Evolutionary conservation across 1,140 invertebrate genomes (phyloP).

Genomic region (Potamilus streckersoni): DNA sequence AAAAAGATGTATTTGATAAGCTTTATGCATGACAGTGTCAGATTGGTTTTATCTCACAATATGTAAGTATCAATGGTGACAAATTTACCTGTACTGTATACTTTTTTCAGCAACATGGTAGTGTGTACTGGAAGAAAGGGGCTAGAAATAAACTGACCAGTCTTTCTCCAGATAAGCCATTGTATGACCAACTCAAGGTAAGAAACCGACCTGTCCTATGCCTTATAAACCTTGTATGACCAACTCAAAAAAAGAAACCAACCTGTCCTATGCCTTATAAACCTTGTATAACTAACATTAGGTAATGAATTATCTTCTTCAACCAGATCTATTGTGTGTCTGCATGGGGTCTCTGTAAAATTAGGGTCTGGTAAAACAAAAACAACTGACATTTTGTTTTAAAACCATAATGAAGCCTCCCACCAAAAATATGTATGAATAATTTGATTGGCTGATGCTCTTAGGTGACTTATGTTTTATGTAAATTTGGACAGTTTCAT

Average conservation of each 20-base stretch:
- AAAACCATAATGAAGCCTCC: not conserved
- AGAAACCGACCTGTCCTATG: conserved; percentile 76
- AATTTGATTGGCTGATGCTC: too few relatives aligned
- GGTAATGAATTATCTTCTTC: conserved; percentile 40
- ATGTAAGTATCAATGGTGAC: too few relatives aligned
- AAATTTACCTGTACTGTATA: not conserved
- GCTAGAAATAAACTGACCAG: conserved; percentile 75
- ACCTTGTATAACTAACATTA: conserved; percentile 86
- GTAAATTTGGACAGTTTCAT: too few relatives aligned
- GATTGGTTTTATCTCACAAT: too few relatives aligned
- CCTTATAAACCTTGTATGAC: conserved; percentile 83
- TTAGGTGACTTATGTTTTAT: too few relatives aligned
- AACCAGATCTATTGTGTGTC: not conserved
- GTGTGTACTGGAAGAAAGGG: conserved; percentile 91
- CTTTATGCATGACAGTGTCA: too few relatives aligned
- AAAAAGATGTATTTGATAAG: too few relatives aligned
- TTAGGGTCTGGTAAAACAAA: not conserved
- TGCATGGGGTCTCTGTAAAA: not conserved
- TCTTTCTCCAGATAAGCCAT: conserved; percentile 80
- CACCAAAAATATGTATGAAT: too few relatives aligned
- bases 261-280: conserved; percentile 77
- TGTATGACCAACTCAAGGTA: conserved; percentile 83
- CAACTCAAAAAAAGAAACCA: conserved; percentile 78
- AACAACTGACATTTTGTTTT: not conserved
- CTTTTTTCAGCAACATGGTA: conserved; percentile 89